Conservation (phyloP, 2,113 vertebrate species). For the Rhinoptilus africanus region DNA sequence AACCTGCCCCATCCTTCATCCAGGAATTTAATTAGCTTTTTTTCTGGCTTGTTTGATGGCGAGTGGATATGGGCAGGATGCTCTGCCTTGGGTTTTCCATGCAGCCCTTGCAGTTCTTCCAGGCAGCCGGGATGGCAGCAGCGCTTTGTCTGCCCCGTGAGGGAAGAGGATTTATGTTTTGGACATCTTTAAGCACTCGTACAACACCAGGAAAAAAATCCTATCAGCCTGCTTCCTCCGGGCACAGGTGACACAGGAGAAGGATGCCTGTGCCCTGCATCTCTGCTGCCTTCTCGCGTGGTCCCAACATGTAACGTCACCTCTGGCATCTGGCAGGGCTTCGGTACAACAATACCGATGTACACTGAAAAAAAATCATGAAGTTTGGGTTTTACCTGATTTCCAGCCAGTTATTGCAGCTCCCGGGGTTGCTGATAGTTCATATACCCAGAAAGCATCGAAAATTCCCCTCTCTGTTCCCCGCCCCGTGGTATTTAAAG, state of each 20-base stretch:
- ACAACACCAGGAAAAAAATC: background rate
- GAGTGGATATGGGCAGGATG: background rate
- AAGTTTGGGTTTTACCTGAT: background rate
- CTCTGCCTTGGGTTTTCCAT: background rate
- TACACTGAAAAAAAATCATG: rapidly evolving
- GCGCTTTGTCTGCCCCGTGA: background rate
- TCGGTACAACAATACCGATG: rapidly evolving
- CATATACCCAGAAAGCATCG: background rate
- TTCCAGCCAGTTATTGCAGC: background rate
- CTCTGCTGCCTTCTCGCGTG: background rate
- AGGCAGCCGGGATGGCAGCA: background rate
- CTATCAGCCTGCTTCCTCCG: background rate
- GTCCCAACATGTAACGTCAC: rapidly evolving
- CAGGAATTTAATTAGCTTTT: background rate
- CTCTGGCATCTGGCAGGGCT: background rate
- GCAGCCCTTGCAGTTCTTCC: background rate
- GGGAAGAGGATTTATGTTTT: background rate
- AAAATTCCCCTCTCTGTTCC: background rate
- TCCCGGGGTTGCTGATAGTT: background rate
- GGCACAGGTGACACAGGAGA: background rate
- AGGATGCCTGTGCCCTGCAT: background rate
- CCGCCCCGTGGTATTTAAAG: background rate
- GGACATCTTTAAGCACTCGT: rapidly evolving
- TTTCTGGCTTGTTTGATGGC: rapidly evolving
- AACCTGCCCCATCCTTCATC: background rate